Evolutionary conservation across 2,113 vertebrate species (phyloP).

Genomic region (Neodontobutis hainanensis): DNA sequence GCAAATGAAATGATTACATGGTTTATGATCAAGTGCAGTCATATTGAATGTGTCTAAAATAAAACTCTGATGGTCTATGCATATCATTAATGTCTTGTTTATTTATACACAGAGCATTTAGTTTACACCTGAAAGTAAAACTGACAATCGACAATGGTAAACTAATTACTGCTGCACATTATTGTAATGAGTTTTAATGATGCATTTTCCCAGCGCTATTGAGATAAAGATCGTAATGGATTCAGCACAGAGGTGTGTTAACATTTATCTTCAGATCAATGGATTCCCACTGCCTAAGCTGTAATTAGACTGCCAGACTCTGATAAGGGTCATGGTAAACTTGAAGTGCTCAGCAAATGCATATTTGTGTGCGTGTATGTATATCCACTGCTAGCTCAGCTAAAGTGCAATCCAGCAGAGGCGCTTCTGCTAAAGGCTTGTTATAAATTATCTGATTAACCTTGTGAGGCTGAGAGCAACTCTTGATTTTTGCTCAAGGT

Average conservation of each 20-base stretch:
- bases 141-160: constrained; percentile 52
- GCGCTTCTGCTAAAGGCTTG: constrained; percentile 44
- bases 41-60: neutral
- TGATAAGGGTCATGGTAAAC: constrained; percentile 68
- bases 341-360: constrained; percentile 36
- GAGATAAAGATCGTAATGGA: constrained; percentile 72
- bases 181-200: constrained; percentile 76
- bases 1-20: neutral
- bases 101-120: constrained; percentile 15
- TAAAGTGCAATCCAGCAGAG: constrained; percentile 25
- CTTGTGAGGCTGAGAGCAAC: constrained; percentile 54
- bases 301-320: constrained; percentile 71
- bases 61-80: neutral
- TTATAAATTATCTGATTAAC: constrained; percentile 75
- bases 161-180: constrained; percentile 66
- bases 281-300: constrained; percentile 67
- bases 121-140: constrained; percentile 51
- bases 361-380: constrained; percentile 13
- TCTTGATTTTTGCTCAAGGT: constrained; percentile 62
- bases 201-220: constrained; percentile 72
- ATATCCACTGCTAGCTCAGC: constrained; percentile 28
- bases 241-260: constrained; percentile 72
- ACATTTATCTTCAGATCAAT: constrained; percentile 76
- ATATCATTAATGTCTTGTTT: neutral
- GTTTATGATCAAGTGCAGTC: too few species aligned